Percentiles rank a stretch among this genome's conserved stretches.
These are phyloP conservation scores for Agriopis aurantiaria DNA, from an alignment of 2,888 invertebrate genomes.

Conservation along the genomic window DNA sequence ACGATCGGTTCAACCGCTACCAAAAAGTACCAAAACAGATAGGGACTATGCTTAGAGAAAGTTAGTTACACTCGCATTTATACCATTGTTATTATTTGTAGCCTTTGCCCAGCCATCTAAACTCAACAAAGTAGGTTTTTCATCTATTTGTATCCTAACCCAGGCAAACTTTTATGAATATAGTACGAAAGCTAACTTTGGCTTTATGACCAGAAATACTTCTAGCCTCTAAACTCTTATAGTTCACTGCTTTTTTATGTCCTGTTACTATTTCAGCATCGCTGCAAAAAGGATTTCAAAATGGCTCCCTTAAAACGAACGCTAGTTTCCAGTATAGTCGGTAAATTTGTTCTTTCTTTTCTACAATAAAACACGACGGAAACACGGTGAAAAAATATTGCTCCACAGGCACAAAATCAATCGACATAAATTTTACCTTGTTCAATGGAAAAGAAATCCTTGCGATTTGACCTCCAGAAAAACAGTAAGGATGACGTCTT, in stretches of 20 bases:
- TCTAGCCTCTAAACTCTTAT: too few relatives aligned
- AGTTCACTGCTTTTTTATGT: background rate
- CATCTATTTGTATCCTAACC: too few relatives aligned
- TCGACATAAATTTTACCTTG: slow-evolving; percentile 51
- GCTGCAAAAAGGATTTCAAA: background rate
- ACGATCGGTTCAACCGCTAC: too few relatives aligned
- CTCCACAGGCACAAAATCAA: slow-evolving; percentile 53
- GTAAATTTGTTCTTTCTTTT: slow-evolving; percentile 37
- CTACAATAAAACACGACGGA: slow-evolving; percentile 41
- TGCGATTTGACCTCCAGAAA: slow-evolving; percentile 37
- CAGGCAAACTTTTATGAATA: too few relatives aligned
- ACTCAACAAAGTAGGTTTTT: too few relatives aligned
- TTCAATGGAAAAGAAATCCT: slow-evolving; percentile 58
- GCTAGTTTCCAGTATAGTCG: slow-evolving; percentile 38
- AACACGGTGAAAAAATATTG: slow-evolving; percentile 50
- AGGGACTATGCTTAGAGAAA: too few relatives aligned
- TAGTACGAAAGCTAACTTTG: too few relatives aligned
- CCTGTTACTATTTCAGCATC: background rate
- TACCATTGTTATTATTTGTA: too few relatives aligned
- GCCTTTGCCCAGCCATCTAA: too few relatives aligned
- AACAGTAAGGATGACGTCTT: slow-evolving; percentile 20
- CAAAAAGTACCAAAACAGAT: too few relatives aligned
- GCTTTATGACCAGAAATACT: too few relatives aligned
- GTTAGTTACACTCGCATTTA: too few relatives aligned
- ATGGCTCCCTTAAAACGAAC: slow-evolving; percentile 35